Conservation (phyloP, 2,113 vertebrate species). For the Silurus glanis region DNA sequence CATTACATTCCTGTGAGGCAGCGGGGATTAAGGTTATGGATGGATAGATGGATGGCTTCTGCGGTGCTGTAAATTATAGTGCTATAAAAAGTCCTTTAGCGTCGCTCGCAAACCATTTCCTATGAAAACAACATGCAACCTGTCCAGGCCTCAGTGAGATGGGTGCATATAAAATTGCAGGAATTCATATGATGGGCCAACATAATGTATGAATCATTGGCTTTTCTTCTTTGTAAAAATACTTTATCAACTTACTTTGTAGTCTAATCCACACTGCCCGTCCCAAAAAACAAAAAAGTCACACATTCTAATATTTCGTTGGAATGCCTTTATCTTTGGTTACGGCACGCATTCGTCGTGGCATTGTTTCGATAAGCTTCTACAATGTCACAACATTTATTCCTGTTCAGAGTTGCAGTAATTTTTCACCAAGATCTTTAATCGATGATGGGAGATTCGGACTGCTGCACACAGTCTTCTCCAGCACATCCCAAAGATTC, state of each 20-base stretch:
- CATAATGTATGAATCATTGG: neutral
- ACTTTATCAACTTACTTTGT: neutral
- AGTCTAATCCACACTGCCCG: too few species aligned
- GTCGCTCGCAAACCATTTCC: neutral
- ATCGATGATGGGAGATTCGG: too few species aligned
- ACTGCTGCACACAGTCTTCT: too few species aligned
- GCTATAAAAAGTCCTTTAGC: neutral
- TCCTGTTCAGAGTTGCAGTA: too few species aligned
- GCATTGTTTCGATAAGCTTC: too few species aligned
- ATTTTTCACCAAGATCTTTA: too few species aligned
- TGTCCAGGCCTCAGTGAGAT: neutral
- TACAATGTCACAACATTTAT: too few species aligned
- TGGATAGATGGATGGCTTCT: slow-evolving; percentile 7
- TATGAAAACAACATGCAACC: neutral
- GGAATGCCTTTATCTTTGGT: too few species aligned
- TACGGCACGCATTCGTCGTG: too few species aligned
- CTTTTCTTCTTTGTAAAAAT: neutral
- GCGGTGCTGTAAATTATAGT: slow-evolving; percentile 7
- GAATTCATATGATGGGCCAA: neutral
- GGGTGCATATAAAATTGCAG: neutral
- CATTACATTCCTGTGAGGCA: neutral
- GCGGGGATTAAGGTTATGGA: neutral
- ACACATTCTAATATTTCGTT: too few species aligned
- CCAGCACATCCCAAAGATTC: too few species aligned
- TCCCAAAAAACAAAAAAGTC: too few species aligned